These are phyloP conservation scores for Drosophila ustulata DNA, from an alignment of 2,888 invertebrate species.

Conservation along the genomic window DNA sequence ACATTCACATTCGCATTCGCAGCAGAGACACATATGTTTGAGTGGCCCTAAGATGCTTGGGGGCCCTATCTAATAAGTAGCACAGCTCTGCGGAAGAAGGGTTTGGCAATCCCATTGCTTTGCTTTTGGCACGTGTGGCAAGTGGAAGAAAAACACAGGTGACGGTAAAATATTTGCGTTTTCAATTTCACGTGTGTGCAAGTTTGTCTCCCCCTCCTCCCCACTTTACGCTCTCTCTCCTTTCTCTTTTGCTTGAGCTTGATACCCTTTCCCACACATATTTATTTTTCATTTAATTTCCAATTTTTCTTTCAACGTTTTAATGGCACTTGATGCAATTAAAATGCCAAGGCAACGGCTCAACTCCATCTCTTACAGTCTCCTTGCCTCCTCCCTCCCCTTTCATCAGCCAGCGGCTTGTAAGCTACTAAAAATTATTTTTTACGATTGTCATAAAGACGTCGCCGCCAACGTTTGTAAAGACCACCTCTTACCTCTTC, in stretches of 20 bases:
- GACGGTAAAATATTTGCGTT: constrained; percentile 65
- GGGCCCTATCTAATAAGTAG: constrained; percentile 41
- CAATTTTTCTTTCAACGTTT: constrained; percentile 69
- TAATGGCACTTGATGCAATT: constrained; percentile 76
- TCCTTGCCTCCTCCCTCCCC: constrained; percentile 5
- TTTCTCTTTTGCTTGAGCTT: background rate
- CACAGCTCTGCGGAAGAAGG: constrained; percentile 28
- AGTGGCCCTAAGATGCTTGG: constrained; percentile 26
- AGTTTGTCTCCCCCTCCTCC: constrained; percentile 34
- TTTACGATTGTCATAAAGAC: constrained; percentile 80
- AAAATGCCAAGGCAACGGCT: constrained; percentile 71
- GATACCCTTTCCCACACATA: constrained; percentile 34
- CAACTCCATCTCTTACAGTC: constrained; percentile 9
- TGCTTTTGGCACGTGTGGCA: constrained; percentile 38
- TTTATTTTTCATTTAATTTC: constrained; percentile 75
- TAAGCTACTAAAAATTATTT: constrained; percentile 78
- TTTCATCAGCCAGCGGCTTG: constrained; percentile 51
- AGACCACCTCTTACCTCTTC: constrained; percentile 1
- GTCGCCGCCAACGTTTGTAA: constrained; percentile 54
- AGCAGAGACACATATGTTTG: constrained; percentile 56
- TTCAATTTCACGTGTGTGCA: constrained; percentile 48
- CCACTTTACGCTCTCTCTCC: background rate
- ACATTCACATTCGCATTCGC: background rate
- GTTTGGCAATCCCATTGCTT: constrained; percentile 35
- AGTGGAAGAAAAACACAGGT: constrained; percentile 52